phyloP scores from a whole-genome alignment of 2,797 vertebrate genomes.

The Mus minutoides region DNA sequence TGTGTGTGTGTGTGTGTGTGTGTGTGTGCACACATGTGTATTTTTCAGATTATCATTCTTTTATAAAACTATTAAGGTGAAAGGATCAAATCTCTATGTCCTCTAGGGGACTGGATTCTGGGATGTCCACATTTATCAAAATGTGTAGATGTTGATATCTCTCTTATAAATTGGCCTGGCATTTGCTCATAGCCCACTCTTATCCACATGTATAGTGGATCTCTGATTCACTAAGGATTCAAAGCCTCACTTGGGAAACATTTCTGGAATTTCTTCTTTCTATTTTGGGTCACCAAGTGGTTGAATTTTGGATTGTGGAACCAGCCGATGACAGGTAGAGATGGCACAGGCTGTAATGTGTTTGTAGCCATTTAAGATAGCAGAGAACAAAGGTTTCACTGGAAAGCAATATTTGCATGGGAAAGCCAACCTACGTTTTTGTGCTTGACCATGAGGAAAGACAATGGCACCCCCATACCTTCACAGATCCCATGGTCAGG shows the following conservation, averaged over 20 bases:
- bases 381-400: not conserved
- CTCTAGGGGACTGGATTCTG: too few species aligned
- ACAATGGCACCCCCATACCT: conserved; percentile 84
- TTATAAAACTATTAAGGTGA: not conserved
- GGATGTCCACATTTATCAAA: not conserved
- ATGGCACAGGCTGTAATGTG: not conserved
- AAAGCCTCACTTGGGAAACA: not conserved
- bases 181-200: not conserved
- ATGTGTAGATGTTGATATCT: not conserved
- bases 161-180: not conserved
- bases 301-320: not conserved
- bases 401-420: not conserved
- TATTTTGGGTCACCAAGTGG: not conserved
- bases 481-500: conserved; percentile 89
- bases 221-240: not conserved
- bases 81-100: not conserved
- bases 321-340: not conserved
- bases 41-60: not conserved
- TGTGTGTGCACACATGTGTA: too few species aligned
- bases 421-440: not conserved
- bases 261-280: not conserved
- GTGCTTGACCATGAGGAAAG: not conserved
- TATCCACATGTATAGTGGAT: not conserved
- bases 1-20: not conserved
- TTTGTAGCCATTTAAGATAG: not conserved